Base-by-base conservation (phyloP, 2,888 invertebrate genomes). In the Tachystola acroxantha region DNA sequence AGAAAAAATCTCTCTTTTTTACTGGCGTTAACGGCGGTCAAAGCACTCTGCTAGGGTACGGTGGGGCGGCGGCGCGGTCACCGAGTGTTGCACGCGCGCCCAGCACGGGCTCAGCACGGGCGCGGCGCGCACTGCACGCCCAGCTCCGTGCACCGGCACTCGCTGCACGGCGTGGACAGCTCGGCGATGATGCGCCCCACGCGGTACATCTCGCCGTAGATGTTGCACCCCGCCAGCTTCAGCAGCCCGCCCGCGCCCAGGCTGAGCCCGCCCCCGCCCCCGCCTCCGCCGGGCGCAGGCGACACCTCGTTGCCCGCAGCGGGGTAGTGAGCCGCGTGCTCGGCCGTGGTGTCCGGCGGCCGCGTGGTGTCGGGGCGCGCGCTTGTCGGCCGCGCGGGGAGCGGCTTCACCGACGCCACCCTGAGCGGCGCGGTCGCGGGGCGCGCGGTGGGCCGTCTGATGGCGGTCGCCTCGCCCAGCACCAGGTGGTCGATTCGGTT, bases 221-320 rank as follows among this genome's bases (percentile, higher is more conserved):
- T 96, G 75, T 96, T 96, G 65, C 96, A 96, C 0, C 96, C 96
- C 7, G 94, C 94, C 43, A 96, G 70, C 72, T 95, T 95, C 29
- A 94, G 75, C 34, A 92, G 73, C 22, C 92, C 73, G 1, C 88
- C 84, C 1, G 68, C 42, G 1, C 64, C 69, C 5, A 37, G 52
- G 13, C 36, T 34, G 3, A 30, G 32, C 2, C 29, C 26, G 16
- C 24, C 36, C 36, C 5, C 33, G 32, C 2, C 29, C 26, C 3
- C 24, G 22, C 6, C 4, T 4, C 22, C 26, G 27, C 12, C 12
- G 34, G n/a, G 6, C 12, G 9, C 29, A 11, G 22, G 11, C n/a
- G n/a, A n/a, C n/a, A n/a, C n/a, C n/a, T n/a, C n/a, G n/a, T n/a
- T n/a, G n/a, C n/a, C n/a, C n/a, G n/a, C n/a, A n/a, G n/a, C n/a